A percentile compares a stretch with the other conserved stretches of the same genome.
These are phyloP conservation scores for Epistrophella euchroma DNA, from an alignment of 2,888 invertebrate species.

Conservation along the genomic window DNA sequence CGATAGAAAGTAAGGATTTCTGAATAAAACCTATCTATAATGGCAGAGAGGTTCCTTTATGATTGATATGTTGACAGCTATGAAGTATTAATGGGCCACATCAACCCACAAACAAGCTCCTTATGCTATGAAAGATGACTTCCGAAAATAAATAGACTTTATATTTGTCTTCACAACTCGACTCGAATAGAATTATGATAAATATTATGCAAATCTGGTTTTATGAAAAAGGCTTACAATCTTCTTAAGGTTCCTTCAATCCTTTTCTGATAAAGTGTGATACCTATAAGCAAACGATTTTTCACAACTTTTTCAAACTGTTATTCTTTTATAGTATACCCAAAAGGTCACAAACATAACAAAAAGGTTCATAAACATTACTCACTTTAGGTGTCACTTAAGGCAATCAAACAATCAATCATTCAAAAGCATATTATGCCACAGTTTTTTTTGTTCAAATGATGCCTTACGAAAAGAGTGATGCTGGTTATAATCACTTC, in stretches of 20 bases:
- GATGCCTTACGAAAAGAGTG: slow-evolving; percentile 28
- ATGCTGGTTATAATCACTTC: slow-evolving; percentile 40
- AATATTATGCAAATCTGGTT: not conserved
- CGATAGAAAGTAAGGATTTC: not conserved
- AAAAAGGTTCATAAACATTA: not conserved
- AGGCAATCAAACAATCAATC: slow-evolving; percentile 63
- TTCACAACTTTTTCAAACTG: slow-evolving; percentile 20
- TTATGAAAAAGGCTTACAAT: not conserved
- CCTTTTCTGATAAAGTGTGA: not conserved
- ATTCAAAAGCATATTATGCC: slow-evolving; percentile 40
- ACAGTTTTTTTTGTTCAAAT: not conserved
- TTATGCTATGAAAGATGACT: not conserved
- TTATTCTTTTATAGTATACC: slow-evolving; percentile 3
- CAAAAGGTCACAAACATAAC: slow-evolving; percentile 40
- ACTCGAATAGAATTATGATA: slow-evolving; percentile 1
- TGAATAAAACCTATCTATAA: not conserved
- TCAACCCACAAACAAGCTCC: not conserved
- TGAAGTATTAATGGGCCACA: not conserved
- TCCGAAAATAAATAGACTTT: not conserved
- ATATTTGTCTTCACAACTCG: not conserved
- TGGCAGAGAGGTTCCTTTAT: not conserved
- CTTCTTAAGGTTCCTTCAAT: not conserved
- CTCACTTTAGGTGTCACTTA: not conserved
- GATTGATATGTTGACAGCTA: slow-evolving; percentile 10
- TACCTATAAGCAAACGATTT: not conserved